Base-by-base conservation (phyloP, 1,140 invertebrate genomes). In the Asobara japonica region DNA sequence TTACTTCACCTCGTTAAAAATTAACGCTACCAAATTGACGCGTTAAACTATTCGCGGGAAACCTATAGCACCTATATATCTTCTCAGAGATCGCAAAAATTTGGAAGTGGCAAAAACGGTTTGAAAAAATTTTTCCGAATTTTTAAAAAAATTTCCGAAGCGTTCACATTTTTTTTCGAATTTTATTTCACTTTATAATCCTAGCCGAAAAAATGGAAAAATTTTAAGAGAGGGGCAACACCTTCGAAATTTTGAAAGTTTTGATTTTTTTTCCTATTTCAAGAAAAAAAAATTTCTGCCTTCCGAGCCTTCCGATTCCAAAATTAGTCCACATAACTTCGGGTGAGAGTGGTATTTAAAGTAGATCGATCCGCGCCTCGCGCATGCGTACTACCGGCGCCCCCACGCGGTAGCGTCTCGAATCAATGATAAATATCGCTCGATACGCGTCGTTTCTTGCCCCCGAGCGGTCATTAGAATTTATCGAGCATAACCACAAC, bases 281-380 rank as follows among this genome's bases (percentile, higher is more conserved):
- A n/a, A n/a, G n/a, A n/a, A n/a, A n/a, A n/a, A n/a, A n/a, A n/a
- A n/a, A n/a, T n/a, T n/a, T n/a, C n/a, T n/a, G n/a, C n/a, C n/a
- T n/a, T n/a, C n/a, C n/a, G n/a, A n/a, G n/a, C n/a, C n/a, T 36
- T 36, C 31, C 31, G 11, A 36, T 5, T 36, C 11, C 31, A 36
- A 36, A 36, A 5, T 36, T 36, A 36, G 5, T 11, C 31, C 41
- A 48, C 41, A 13, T 16, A 4, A 18, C 18, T 13, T 18, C 18
- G n/a, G 10, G 31, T 36, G 31, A 36, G 11, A 22, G 6, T 8
- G 7, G 7, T 41, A 69, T 69, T 30, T n/a, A 30, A 69, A 69
- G 56, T 69, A 60, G 67, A 69, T 60, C 65, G 29, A 69, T 60
- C 33, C 25, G 67, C 48, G 48, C 56, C 67, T 29, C 67, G 16